These are phyloP conservation scores for Hydrotaea diabolus DNA, from an alignment of 2,888 invertebrate species.

Conservation along the genomic window DNA sequence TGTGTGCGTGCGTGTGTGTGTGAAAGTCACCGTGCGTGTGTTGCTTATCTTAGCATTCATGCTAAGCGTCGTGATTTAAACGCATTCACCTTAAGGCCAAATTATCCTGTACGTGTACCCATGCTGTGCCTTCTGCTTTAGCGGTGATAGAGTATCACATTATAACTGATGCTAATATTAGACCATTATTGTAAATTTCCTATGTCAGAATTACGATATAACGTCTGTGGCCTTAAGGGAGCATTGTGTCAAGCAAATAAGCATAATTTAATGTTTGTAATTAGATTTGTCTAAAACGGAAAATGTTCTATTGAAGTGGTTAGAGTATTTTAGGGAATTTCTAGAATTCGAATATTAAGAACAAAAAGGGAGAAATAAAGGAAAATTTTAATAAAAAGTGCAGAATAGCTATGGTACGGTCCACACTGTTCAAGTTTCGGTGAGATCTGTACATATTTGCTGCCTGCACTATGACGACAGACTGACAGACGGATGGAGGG, in stretches of 20 bases:
- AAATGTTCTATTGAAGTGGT: too few species aligned
- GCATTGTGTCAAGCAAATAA: background rate
- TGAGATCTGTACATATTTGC: too few species aligned
- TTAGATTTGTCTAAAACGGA: too few species aligned
- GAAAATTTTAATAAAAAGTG: too few species aligned
- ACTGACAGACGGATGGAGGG: too few species aligned
- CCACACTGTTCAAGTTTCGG: too few species aligned
- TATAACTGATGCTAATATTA: slow-evolving; percentile 10
- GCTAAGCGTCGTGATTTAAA: background rate
- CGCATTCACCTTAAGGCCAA: background rate
- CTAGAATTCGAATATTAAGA: too few species aligned
- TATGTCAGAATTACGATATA: background rate
- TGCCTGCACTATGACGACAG: too few species aligned
- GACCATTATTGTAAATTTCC: background rate
- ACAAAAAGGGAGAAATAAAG: too few species aligned
- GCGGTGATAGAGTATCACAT: background rate
- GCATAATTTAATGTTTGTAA: background rate
- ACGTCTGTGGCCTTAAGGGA: background rate
- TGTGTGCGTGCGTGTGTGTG: background rate
- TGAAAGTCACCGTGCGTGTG: background rate
- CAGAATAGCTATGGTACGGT: too few species aligned
- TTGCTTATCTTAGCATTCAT: background rate
- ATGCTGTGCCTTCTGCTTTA: background rate
- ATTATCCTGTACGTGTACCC: background rate
- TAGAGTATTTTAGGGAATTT: too few species aligned